Conservation (phyloP, 1,140 invertebrate genomes). For the Geopemphigus sp. region DNA sequence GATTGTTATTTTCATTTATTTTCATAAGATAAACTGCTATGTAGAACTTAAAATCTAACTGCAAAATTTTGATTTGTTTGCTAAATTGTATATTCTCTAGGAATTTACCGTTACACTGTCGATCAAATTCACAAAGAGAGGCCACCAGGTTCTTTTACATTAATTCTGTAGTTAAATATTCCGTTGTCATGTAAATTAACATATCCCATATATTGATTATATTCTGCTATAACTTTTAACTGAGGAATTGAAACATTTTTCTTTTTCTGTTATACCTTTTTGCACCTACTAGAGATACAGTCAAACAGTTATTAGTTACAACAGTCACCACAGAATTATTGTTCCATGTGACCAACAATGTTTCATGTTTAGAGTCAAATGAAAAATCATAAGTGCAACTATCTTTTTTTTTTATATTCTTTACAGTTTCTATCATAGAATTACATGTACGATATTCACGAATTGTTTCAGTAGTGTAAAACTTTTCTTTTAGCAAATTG, state of each 20-base stretch:
- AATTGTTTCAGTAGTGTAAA: too few relatives aligned
- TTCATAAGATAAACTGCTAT: constrained; percentile 11
- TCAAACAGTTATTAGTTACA: too few relatives aligned
- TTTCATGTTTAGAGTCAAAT: too few relatives aligned
- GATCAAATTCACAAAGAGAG: constrained; percentile 53
- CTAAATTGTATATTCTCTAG: too few relatives aligned
- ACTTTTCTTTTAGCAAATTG: too few relatives aligned
- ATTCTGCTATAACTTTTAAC: constrained; percentile 44
- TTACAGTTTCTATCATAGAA: too few relatives aligned
- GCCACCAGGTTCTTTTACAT: constrained; percentile 53
- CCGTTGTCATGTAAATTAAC: constrained; percentile 53
- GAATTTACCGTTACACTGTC: constrained; percentile 53
- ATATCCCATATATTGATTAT: constrained; percentile 53
- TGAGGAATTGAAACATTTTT: constrained; percentile 45
- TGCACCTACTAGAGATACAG: constrained; percentile 28
- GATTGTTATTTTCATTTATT: constrained; percentile 20
- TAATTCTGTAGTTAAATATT: constrained; percentile 53
- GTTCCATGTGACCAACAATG: too few relatives aligned
- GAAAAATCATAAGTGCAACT: too few relatives aligned
- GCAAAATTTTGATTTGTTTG: constrained; percentile 23
- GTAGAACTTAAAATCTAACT: constrained; percentile 40
- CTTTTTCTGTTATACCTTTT: constrained; percentile 33
- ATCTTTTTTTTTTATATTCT: too few relatives aligned
- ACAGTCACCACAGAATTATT: too few relatives aligned
- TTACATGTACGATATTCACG: too few relatives aligned